These are phyloP conservation scores for Erythrocebus patas DNA, from an alignment of 2,113 vertebrate species.

Conservation along the genomic window DNA sequence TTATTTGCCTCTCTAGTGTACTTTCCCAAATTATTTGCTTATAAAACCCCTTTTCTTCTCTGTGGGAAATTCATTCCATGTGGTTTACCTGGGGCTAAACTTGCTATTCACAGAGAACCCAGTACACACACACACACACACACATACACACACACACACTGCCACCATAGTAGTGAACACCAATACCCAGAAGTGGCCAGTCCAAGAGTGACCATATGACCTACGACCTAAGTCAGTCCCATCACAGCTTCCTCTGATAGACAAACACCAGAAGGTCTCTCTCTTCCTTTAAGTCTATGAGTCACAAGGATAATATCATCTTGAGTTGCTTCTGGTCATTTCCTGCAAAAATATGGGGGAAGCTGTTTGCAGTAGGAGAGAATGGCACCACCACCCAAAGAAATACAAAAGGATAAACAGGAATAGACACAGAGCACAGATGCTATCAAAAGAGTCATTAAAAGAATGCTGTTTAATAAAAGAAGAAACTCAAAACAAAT, in stretches of 20 bases:
- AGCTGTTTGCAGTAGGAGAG: not conserved
- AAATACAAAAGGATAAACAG: not conserved
- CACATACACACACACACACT: not conserved
- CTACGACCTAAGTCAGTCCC: not conserved
- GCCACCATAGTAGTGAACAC: not conserved
- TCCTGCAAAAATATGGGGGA: not conserved
- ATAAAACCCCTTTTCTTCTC: not conserved
- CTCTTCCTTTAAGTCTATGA: not conserved
- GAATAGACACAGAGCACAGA: not conserved
- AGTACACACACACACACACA: not conserved
- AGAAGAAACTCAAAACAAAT: conserved; percentile 39
- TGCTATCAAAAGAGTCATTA: not conserved
- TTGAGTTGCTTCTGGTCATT: not conserved
- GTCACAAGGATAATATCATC: not conserved
- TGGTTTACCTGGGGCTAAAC: not conserved
- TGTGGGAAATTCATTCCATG: not conserved
- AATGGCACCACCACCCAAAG: not conserved
- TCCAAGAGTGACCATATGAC: not conserved
- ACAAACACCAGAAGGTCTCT: not conserved
- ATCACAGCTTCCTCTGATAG: not conserved
- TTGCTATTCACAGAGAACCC: not conserved
- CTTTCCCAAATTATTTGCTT: not conserved
- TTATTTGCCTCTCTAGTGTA: not conserved
- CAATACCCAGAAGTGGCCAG: not conserved
- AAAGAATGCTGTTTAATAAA: not conserved